A percentile compares a stretch with the other conserved stretches of the same genome.
Evolutionary conservation across 2,113 vertebrate species (phyloP).

Genomic region (Corythoichthys intestinalis): DNA sequence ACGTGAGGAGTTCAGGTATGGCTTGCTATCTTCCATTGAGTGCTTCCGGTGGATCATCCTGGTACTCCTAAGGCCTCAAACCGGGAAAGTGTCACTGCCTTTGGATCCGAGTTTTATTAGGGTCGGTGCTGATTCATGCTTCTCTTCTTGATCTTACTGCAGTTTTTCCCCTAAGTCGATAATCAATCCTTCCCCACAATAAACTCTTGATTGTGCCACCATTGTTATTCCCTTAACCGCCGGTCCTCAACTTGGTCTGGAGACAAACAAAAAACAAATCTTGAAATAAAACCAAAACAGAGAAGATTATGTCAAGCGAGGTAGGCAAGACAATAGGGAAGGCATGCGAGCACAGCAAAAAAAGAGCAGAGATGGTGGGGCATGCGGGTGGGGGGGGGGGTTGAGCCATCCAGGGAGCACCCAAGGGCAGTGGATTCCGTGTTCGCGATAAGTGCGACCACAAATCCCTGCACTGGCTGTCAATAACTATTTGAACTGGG

Average conservation of each 20-base stretch:
- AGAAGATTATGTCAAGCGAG: slow-evolving; percentile 14
- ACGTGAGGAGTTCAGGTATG: slow-evolving; percentile 13
- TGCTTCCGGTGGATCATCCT: slow-evolving; percentile 13
- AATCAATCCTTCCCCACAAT: slow-evolving; percentile 54
- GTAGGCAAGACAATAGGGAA: slow-evolving; percentile 25
- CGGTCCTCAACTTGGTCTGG: slow-evolving; percentile 73
- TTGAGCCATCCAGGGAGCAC: slow-evolving; percentile 29
- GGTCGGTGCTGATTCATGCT: slow-evolving; percentile 50
- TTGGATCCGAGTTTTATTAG: slow-evolving; percentile 5
- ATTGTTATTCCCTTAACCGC: slow-evolving; percentile 52
- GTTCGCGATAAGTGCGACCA: slow-evolving; percentile 57
- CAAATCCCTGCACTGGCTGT: slow-evolving; percentile 61
- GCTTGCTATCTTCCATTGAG: slow-evolving; percentile 1
- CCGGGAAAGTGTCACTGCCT: slow-evolving; percentile 5
- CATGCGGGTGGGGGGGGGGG: slow-evolving; percentile 7
- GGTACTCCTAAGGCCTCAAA: slow-evolving; percentile 16
- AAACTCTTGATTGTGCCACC: slow-evolving; percentile 41
- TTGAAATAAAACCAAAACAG: slow-evolving; percentile 12
- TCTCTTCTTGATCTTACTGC: slow-evolving; percentile 25
- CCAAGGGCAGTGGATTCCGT: slow-evolving; percentile 50
- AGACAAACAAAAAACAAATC: slow-evolving; percentile 21
- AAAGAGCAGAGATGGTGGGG: neutral
- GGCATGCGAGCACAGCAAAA: slow-evolving; percentile 37
- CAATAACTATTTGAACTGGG: slow-evolving; percentile 62
- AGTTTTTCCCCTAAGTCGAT: slow-evolving; percentile 39